Base-by-base conservation (phyloP, 2,113 vertebrate species). In the Pipa parva region DNA sequence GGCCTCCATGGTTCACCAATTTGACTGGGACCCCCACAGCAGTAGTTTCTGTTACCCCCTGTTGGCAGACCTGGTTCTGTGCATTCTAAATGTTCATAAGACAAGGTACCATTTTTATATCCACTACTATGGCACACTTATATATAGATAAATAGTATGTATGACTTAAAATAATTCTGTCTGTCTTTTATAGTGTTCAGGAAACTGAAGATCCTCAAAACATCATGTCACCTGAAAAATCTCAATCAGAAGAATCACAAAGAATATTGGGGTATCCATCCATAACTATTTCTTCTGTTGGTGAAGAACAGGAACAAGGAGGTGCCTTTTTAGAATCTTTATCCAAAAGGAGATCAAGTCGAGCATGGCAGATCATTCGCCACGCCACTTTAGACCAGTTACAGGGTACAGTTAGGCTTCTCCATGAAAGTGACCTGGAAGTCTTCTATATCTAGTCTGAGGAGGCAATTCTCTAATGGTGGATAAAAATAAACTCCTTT, bases 321-420 rank as follows among this genome's bases (percentile, higher is more conserved):
- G 27, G 5, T 20, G 12, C 24, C 11, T 7, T 2, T 8, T 22
- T 27, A 27, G 45, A 33, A 5, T 29, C 61, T 2, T 6, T 7
- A 17, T 7, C 58, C 1, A 4, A 45, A 9, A 70, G 57, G 21
- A 54, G 31, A 45, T 54, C 36, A 12, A 70, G 22, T 20, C 11
- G 21, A 12, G 57, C 57, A 1, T 70, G 66, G 66, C 29, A 61
- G 7, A 60, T 70, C 5, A 25, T 70, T 12, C 66, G 66, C 6
- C 21, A 7, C 7, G 66, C 36, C 36, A 60, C 66, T 3, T 25
- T 70, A 1, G 33, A 61, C 13, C 58, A 61, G 15, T 12, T 70
- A 12, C 48, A 25, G 15, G 58, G 58, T 7, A 61, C 9, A 25
- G 21, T 29, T 6, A 6, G 7, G 20, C 21, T 63, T 9, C 9